A percentile compares a stretch with the other conserved stretches of the same genome.
Evolutionary conservation across 2,797 vertebrate species (phyloP).

Genomic region (Heterohyrax brucei): DNA sequence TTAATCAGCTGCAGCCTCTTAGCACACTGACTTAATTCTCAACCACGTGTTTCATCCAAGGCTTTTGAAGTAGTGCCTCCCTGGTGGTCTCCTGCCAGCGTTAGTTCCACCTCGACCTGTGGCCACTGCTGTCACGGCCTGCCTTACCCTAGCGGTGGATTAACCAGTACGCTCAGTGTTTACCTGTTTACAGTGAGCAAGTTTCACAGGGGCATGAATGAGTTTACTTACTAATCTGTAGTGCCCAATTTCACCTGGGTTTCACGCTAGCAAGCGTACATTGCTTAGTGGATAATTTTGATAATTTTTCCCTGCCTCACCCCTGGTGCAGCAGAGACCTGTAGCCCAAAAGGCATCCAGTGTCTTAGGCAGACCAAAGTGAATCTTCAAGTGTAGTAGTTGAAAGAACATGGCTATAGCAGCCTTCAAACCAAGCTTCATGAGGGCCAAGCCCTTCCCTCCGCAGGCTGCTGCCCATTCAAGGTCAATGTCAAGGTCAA

Average conservation of each 20-base stretch:
- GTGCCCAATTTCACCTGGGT: too few relatives aligned
- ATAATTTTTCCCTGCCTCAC: background rate
- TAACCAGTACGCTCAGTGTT: background rate
- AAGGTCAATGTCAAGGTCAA: background rate
- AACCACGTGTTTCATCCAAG: background rate
- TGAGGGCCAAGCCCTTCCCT: background rate
- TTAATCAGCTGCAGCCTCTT: conserved; percentile 75
- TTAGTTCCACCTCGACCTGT: conserved; percentile 1
- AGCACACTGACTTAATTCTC: conserved; percentile 80
- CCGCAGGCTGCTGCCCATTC: background rate
- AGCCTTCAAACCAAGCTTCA: background rate
- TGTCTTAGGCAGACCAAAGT: background rate
- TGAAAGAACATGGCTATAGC: background rate
- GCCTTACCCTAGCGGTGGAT: background rate
- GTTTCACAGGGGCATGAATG: too few relatives aligned
- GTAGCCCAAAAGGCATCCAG: background rate
- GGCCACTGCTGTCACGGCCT: background rate
- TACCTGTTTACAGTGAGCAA: too few relatives aligned
- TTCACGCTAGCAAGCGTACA: too few relatives aligned
- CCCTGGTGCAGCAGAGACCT: background rate
- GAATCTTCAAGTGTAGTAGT: background rate
- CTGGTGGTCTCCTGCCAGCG: background rate
- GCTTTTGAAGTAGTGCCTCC: conserved; percentile 30
- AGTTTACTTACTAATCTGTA: too few relatives aligned
- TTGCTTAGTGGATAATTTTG: too few relatives aligned